phyloP scores from a whole-genome alignment of 2,888 invertebrate species.

The Isoperla grammatica region DNA sequence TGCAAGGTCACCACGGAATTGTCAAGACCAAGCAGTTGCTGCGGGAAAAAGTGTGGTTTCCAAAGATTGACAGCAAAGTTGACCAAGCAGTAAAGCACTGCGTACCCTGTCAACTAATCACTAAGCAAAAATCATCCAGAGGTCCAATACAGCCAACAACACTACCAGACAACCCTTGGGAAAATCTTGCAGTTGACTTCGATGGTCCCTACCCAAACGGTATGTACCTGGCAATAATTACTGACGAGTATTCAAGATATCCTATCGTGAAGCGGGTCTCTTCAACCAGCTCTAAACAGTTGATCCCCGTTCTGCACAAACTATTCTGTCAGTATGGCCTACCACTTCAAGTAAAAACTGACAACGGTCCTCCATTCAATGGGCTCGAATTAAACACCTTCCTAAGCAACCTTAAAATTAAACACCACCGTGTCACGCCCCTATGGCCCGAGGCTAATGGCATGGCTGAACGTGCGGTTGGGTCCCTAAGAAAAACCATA shows the following conservation, averaged over 20 bases:
- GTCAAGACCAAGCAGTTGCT: not conserved
- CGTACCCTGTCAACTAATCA: not conserved
- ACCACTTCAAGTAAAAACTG: too few relatives aligned
- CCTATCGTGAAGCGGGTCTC: not conserved
- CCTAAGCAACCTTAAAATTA: too few relatives aligned
- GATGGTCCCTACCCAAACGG: conserved; percentile 5
- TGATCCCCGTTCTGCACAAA: too few relatives aligned
- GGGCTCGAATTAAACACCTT: too few relatives aligned
- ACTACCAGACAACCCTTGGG: not conserved
- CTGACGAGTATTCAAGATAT: conserved; percentile 1
- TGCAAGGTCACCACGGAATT: conserved; percentile 1
- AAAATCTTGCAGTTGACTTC: conserved; percentile 1
- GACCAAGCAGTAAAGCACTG: not conserved
- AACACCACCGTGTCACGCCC: too few relatives aligned
- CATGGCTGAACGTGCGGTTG: too few relatives aligned
- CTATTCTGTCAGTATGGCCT: too few relatives aligned
- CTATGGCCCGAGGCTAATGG: too few relatives aligned
- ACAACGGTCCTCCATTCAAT: too few relatives aligned
- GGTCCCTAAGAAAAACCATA: too few relatives aligned
- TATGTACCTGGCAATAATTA: not conserved
- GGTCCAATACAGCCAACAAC: not conserved
- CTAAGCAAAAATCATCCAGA: not conserved
- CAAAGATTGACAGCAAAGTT: not conserved
- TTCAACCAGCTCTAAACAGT: not conserved
- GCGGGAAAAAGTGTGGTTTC: conserved; percentile 5